Conservation (phyloP, 1,140 invertebrate genomes). For the Periplaneta americana region DNA sequence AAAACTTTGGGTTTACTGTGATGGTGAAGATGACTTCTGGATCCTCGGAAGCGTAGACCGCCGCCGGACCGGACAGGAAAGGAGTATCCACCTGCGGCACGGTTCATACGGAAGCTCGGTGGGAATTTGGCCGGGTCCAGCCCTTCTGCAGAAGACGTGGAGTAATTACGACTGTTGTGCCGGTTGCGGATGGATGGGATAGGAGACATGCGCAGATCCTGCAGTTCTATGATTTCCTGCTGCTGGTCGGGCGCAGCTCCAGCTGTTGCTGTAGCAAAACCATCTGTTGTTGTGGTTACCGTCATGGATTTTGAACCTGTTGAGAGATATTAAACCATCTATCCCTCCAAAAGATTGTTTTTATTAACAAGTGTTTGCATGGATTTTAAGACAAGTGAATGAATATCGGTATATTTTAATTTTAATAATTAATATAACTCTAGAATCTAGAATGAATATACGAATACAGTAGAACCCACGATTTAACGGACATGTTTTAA, state of each 20-base stretch:
- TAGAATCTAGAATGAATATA: too few species aligned
- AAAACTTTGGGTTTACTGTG: conserved; percentile 59
- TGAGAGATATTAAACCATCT: neutral
- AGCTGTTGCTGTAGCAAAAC: neutral
- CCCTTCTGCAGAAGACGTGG: conserved; percentile 22
- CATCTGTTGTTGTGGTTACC: neutral
- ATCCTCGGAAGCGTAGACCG: conserved; percentile 52
- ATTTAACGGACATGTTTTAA: too few species aligned
- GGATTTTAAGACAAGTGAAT: neutral
- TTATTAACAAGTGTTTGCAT: neutral
- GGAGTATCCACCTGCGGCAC: conserved; percentile 43
- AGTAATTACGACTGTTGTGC: conserved; percentile 36
- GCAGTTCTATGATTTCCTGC: conserved; percentile 71
- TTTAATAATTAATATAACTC: too few species aligned
- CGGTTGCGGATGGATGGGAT: conserved; percentile 71
- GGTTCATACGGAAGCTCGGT: conserved; percentile 71
- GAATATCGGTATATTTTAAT: too few species aligned
- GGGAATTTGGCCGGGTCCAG: conserved; percentile 66
- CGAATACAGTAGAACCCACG: too few species aligned
- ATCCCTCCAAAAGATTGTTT: neutral
- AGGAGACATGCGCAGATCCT: conserved; percentile 76
- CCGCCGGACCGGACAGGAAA: conserved; percentile 25
- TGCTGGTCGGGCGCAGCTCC: conserved; percentile 28
- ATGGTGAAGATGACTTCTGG: conserved; percentile 26
- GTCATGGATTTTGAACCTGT: neutral